Evolutionary conservation across 2,113 vertebrate genomes (phyloP).

Genomic region (Etheostoma cragini): DNA sequence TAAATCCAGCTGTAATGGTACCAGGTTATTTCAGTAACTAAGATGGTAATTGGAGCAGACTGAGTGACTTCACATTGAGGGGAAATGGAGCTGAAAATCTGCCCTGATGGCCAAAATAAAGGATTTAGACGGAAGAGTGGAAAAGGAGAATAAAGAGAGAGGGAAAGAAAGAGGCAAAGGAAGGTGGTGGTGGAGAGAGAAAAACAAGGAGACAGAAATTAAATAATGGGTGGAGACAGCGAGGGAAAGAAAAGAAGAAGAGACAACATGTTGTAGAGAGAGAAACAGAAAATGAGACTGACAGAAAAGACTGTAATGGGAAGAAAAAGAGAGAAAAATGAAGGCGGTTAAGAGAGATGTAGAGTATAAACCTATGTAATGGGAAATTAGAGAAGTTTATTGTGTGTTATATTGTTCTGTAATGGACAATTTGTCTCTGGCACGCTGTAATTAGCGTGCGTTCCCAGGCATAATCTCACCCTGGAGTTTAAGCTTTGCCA

Average conservation of each 20-base stretch:
- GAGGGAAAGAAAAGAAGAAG: conserved; percentile 12
- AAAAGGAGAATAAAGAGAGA: conserved; percentile 75
- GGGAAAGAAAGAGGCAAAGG: conserved; percentile 36
- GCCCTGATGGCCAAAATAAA: conserved; percentile 80
- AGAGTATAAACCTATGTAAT: conserved; percentile 57
- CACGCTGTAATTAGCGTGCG: conserved; percentile 36
- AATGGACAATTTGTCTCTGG: conserved; percentile 72
- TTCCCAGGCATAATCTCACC: conserved; percentile 48
- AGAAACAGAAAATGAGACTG: conserved; percentile 37
- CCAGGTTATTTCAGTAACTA: conserved; percentile 76
- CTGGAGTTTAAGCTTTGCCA: conserved; percentile 50
- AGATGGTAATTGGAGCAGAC: conserved; percentile 78
- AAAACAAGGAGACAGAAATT: conserved; percentile 37
- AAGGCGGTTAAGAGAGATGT: conserved; percentile 39
- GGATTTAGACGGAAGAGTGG: conserved; percentile 77
- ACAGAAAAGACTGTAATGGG: conserved; percentile 31
- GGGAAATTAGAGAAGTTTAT: conserved; percentile 69
- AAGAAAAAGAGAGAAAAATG: conserved; percentile 39
- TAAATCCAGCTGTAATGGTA: conserved; percentile 71
- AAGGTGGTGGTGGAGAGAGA: conserved; percentile 46
- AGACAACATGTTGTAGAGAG: conserved; percentile 11
- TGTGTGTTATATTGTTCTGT: conserved; percentile 73
- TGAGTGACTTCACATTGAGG: conserved; percentile 80
- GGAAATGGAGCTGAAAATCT: conserved; percentile 81
- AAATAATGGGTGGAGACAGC: conserved; percentile 34